A percentile compares a stretch with the other conserved stretches of the same genome.
Evolutionary conservation across 2,113 vertebrate genomes (phyloP).

Genomic region (Cyprinus carpio): DNA sequence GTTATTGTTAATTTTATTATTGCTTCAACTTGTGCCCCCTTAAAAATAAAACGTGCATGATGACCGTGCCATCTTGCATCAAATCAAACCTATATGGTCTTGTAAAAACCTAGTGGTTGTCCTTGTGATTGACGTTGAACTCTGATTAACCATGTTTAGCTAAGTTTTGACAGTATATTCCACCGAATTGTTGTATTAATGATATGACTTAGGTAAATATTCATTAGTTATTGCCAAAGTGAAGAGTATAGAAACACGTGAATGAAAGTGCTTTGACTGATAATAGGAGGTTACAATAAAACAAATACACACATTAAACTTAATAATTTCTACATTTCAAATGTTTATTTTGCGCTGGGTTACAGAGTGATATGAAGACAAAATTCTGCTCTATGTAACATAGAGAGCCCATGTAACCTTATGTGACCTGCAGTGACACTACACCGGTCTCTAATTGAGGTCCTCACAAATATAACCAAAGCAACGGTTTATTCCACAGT

Average conservation of each 20-base stretch:
- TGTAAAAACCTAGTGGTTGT: neutral
- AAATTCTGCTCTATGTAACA: neutral
- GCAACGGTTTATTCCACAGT: neutral
- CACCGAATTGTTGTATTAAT: neutral
- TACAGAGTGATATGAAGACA: neutral
- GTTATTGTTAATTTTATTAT: neutral
- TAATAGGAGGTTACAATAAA: neutral
- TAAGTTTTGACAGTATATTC: neutral
- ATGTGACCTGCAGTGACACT: constrained; percentile 29
- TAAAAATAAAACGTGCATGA: too few species aligned
- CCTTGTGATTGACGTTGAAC: neutral
- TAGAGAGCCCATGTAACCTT: neutral
- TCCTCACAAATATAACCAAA: neutral
- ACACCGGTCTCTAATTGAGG: neutral
- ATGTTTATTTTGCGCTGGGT: neutral
- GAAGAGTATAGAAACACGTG: neutral
- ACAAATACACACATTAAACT: neutral
- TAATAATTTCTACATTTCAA: neutral
- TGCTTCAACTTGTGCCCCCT: too few species aligned
- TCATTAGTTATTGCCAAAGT: neutral
- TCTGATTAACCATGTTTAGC: neutral
- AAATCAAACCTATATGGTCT: neutral
- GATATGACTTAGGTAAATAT: neutral
- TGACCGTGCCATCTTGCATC: too few species aligned
- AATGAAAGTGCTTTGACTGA: neutral